phyloP scores from a whole-genome alignment of 2,113 vertebrate genomes.

The Donacobius atricapilla region DNA sequence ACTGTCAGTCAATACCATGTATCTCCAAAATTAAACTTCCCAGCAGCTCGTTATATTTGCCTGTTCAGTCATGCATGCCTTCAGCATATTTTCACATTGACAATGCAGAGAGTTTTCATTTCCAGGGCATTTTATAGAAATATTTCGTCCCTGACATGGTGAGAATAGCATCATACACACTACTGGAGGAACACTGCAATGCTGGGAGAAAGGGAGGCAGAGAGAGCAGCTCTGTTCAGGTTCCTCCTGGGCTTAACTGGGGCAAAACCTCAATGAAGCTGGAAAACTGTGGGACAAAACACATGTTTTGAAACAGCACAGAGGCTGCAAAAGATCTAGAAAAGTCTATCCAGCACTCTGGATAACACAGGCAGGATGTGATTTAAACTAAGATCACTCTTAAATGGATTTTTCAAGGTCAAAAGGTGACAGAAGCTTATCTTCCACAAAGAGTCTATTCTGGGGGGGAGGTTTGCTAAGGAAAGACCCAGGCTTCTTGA shows the following conservation, averaged over 20 bases:
- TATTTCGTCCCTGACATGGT: background rate
- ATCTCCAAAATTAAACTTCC: conserved; percentile 24
- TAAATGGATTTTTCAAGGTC: background rate
- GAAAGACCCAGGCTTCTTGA: background rate
- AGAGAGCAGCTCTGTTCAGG: background rate
- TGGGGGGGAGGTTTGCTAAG: background rate
- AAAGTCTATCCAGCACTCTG: background rate
- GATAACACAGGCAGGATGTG: background rate
- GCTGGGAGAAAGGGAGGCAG: background rate
- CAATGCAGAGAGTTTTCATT: background rate
- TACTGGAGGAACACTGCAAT: background rate
- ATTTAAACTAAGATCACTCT: background rate
- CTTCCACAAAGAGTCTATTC: background rate
- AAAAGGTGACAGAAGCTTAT: background rate
- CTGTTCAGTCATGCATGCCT: background rate
- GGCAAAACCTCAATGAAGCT: background rate
- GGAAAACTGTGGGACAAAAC: background rate
- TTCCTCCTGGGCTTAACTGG: background rate
- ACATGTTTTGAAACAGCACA: background rate
- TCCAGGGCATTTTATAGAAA: background rate
- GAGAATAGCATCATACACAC: background rate
- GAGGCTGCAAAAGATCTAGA: background rate
- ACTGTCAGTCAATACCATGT: conserved; percentile 9
- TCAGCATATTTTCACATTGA: background rate
- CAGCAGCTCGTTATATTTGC: conserved; percentile 24